These are phyloP conservation scores for Mesitornis unicolor DNA, from an alignment of 2,113 vertebrate genomes.

Conservation along the genomic window DNA sequence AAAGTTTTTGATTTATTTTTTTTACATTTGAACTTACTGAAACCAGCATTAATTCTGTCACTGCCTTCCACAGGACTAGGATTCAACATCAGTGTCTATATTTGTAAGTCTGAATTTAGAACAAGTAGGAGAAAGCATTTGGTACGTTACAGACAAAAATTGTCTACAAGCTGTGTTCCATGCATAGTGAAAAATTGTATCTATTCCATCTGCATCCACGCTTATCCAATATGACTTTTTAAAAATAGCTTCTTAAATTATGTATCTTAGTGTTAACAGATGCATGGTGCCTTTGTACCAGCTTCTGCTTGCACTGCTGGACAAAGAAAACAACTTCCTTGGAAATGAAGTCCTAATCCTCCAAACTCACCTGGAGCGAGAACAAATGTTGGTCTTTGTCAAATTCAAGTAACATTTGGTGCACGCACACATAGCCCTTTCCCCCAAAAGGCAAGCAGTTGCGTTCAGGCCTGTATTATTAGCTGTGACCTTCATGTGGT, in stretches of 20 bases:
- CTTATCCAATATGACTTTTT: background rate
- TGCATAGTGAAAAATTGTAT: background rate
- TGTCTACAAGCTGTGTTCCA: background rate
- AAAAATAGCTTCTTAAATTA: background rate
- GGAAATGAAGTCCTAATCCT: background rate
- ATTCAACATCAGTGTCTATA: background rate
- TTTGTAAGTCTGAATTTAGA: constrained; percentile 46
- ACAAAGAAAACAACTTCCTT: background rate
- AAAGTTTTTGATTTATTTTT: background rate
- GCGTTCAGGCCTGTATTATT: rapidly evolving
- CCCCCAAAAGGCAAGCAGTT: background rate
- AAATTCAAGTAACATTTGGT: background rate
- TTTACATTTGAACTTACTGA: background rate
- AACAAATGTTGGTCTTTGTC: background rate
- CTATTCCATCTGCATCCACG: background rate
- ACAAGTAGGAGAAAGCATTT: constrained; percentile 52
- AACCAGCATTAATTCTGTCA: constrained; percentile 5
- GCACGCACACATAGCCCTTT: background rate
- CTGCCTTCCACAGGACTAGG: background rate
- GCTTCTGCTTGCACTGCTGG: background rate
- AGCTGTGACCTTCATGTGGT: background rate
- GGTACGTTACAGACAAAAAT: constrained; percentile 11
- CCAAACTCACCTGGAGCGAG: background rate
- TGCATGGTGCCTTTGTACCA: background rate
- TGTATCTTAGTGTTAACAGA: background rate